phyloP scores from a whole-genome alignment of 1,140 invertebrate genomes.

The Stratiolaelaps scimitus region DNA sequence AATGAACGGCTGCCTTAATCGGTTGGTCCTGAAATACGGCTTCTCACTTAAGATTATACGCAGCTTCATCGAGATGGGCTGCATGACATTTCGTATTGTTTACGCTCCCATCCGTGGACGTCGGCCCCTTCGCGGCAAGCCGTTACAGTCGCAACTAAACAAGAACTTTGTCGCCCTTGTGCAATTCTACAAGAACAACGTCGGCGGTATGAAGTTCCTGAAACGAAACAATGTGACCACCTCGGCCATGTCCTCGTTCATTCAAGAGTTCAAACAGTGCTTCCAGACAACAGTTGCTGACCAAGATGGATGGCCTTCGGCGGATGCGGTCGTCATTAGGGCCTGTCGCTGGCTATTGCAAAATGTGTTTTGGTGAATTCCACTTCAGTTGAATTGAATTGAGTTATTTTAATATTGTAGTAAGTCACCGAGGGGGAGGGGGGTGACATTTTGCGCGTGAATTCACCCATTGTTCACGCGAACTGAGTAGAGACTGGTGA shows the following conservation, averaged over 20 bases:
- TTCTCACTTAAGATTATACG: background rate
- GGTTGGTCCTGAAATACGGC: background rate
- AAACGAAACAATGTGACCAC: background rate
- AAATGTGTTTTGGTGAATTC: constrained; percentile 4
- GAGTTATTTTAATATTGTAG: no score
- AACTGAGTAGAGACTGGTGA: no score
- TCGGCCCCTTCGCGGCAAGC: background rate
- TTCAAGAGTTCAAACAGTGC: background rate
- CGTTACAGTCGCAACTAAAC: background rate
- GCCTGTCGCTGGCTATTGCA: background rate
- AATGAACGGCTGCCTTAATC: background rate
- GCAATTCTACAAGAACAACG: background rate
- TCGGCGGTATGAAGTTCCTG: background rate
- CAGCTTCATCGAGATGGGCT: background rate
- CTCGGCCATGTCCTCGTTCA: background rate
- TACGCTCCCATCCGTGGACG: background rate
- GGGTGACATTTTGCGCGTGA: no score
- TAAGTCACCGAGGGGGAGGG: no score
- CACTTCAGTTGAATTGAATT: no score
- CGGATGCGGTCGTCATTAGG: background rate
- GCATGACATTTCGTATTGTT: background rate
- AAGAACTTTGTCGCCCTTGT: background rate
- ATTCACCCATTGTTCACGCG: no score
- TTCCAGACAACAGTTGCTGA: background rate
- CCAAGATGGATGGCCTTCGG: background rate